Percentiles rank a stretch among this genome's conserved stretches.
These are phyloP conservation scores for Scarus forsteni DNA, from an alignment of 2,797 vertebrate genomes.

Conservation along the genomic window DNA sequence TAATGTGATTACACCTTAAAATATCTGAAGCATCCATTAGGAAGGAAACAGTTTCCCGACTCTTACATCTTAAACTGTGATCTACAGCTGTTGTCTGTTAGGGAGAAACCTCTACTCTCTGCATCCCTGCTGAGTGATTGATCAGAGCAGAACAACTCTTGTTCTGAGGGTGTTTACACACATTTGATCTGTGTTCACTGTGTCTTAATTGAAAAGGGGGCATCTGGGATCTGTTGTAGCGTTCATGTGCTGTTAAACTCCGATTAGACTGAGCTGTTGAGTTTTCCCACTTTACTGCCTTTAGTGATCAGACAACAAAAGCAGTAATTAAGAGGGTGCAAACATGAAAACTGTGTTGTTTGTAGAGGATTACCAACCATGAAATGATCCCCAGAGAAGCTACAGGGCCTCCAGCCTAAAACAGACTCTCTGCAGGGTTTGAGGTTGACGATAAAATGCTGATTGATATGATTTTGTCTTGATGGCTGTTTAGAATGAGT, in stretches of 20 bases:
- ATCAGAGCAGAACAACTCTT: constrained; percentile 11
- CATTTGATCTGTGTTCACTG: constrained; percentile 13
- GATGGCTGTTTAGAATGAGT: constrained; percentile 14
- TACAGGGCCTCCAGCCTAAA: constrained; percentile 36
- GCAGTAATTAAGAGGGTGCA: constrained; percentile 65
- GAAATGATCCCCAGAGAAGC: constrained; percentile 62
- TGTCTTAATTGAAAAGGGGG: constrained; percentile 51
- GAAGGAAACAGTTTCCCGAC: too few relatives aligned
- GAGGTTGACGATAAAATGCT: constrained; percentile 41
- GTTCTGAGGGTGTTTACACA: not conserved
- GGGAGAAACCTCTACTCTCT: not conserved
- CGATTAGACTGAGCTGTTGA: constrained; percentile 54
- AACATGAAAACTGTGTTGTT: constrained; percentile 63
- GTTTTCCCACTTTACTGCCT: constrained; percentile 62
- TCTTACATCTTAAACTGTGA: not conserved
- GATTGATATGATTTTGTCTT: constrained; percentile 49
- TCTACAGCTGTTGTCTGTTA: not conserved
- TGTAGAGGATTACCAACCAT: constrained; percentile 52
- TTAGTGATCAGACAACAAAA: constrained; percentile 68
- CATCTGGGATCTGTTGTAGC: constrained; percentile 53
- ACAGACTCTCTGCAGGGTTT: constrained; percentile 24
- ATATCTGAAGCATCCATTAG: too few relatives aligned
- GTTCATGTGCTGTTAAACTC: constrained; percentile 61
- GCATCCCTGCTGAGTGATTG: constrained; percentile 8
- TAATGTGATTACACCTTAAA: too few relatives aligned